Evolutionary conservation across 1,140 invertebrate species (phyloP).

Genomic region (Drosophila biarmipes): DNA sequence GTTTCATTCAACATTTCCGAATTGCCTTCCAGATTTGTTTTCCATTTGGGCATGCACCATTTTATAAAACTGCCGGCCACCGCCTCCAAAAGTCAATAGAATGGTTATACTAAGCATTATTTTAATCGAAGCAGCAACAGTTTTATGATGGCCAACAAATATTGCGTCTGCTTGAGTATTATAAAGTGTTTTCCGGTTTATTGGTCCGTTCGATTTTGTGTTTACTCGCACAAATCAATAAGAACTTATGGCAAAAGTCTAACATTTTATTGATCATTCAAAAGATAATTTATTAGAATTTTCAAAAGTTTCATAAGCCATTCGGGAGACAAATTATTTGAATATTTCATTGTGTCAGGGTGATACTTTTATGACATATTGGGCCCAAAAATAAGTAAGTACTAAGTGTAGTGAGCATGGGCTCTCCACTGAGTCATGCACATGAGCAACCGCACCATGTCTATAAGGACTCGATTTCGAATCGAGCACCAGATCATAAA

Average conservation of each 20-base stretch:
- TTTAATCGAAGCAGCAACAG: slow-evolving; percentile 42
- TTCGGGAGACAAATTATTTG: slow-evolving; percentile 6
- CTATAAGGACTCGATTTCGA: slow-evolving; percentile 13
- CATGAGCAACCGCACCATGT: slow-evolving; percentile 2
- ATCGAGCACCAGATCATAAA: slow-evolving; percentile 12
- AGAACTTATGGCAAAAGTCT: neutral
- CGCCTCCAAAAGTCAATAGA: slow-evolving; percentile 8
- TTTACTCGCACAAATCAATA: slow-evolving; percentile 14
- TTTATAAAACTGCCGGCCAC: slow-evolving; percentile 23
- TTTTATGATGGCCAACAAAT: slow-evolving; percentile 23
- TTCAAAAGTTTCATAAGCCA: slow-evolving; percentile 1
- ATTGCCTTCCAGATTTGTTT: slow-evolving; percentile 40
- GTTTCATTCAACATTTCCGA: slow-evolving; percentile 56
- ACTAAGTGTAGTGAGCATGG: slow-evolving; percentile 2
- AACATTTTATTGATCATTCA: neutral
- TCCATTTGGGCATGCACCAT: slow-evolving; percentile 52
- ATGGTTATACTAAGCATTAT: slow-evolving; percentile 19
- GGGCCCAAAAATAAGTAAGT: slow-evolving; percentile 16
- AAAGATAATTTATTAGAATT: slow-evolving; percentile 2
- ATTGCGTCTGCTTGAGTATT: slow-evolving; percentile 22
- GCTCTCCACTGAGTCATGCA: slow-evolving; percentile 20
- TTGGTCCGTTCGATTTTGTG: slow-evolving; percentile 7
- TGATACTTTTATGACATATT: slow-evolving; percentile 14
- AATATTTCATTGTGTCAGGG: slow-evolving; percentile 18
- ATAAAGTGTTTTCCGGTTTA: slow-evolving; percentile 29